A percentile compares a stretch with the other conserved stretches of the same genome.
phyloP scores from a whole-genome alignment of 1,140 invertebrate species.

The Condylostylus longicornis region DNA sequence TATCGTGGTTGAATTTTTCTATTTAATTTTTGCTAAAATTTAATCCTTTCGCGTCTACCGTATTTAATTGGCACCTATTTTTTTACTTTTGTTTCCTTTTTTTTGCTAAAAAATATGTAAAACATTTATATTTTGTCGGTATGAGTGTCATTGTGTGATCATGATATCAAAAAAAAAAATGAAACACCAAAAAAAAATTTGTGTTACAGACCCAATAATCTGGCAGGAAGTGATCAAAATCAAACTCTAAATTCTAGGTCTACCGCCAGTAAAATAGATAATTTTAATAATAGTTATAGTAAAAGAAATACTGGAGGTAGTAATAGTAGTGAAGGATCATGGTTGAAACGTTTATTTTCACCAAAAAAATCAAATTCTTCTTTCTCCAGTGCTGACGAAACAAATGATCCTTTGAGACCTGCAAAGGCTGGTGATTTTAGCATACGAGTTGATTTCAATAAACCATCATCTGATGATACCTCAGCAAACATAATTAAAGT shows the following conservation, averaged over 20 bases:
- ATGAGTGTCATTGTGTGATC: too few species aligned
- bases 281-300: too few species aligned
- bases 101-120: too few species aligned
- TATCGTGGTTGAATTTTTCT: too few species aligned
- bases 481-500: slow-evolving; percentile 20
- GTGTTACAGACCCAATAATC: slow-evolving; percentile 14
- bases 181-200: neutral
- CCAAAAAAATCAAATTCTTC: slow-evolving; percentile 11
- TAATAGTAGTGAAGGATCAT: slow-evolving; percentile 21
- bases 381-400: slow-evolving; percentile 12
- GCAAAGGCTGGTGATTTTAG: slow-evolving; percentile 11
- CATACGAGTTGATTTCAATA: slow-evolving; percentile 30
- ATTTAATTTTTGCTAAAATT: too few species aligned
- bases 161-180: neutral
- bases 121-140: too few species aligned
- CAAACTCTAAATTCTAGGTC: slow-evolving; percentile 22
- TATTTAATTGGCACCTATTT: too few species aligned
- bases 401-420: slow-evolving; percentile 30
- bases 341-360: slow-evolving; percentile 30
- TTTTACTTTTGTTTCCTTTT: too few species aligned
- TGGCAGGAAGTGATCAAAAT: slow-evolving; percentile 26
- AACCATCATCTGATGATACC: slow-evolving; percentile 21
- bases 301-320: too few species aligned
- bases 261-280: slow-evolving; percentile 12
- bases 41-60: too few species aligned